Evolutionary conservation across 1,140 invertebrate genomes (phyloP).

Genomic region (Tribolium madens): DNA sequence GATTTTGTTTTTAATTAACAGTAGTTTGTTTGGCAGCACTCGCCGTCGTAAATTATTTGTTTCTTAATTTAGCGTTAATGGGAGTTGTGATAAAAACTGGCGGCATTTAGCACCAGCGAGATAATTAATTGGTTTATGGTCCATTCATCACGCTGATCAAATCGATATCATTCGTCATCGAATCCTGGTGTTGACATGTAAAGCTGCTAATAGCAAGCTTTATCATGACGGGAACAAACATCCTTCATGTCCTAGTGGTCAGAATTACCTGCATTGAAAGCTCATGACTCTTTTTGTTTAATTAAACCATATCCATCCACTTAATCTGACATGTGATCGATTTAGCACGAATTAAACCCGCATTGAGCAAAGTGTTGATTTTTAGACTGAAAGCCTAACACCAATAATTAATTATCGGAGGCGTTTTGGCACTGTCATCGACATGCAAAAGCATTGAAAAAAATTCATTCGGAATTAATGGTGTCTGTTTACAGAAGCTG

Average conservation of each 20-base stretch:
- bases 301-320: slow-evolving; percentile 29
- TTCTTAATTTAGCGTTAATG: slow-evolving; percentile 10
- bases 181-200: slow-evolving; percentile 27
- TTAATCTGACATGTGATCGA: slow-evolving; percentile 25
- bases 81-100: background rate
- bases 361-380: slow-evolving; percentile 16
- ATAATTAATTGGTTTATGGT: slow-evolving; percentile 25
- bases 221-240: background rate
- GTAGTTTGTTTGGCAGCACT: no score
- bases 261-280: slow-evolving; percentile 5
- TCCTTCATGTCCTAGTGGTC: background rate
- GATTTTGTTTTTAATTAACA: background rate
- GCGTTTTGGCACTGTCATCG: slow-evolving; percentile 14
- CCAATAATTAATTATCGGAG: slow-evolving; percentile 30
- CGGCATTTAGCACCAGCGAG: background rate
- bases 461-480: slow-evolving; percentile 10
- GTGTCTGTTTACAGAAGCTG: slow-evolving; percentile 28
- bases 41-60: no score
- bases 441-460: background rate
- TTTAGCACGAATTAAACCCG: slow-evolving; percentile 4
- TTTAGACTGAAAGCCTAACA: slow-evolving; percentile 25
- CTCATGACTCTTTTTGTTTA: slow-evolving; percentile 13
- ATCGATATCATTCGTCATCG: slow-evolving; percentile 15
- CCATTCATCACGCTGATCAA: slow-evolving; percentile 16
- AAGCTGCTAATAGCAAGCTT: slow-evolving; percentile 21